phyloP scores from a whole-genome alignment of 2,888 invertebrate species.

The Morpho deidamia region DNA sequence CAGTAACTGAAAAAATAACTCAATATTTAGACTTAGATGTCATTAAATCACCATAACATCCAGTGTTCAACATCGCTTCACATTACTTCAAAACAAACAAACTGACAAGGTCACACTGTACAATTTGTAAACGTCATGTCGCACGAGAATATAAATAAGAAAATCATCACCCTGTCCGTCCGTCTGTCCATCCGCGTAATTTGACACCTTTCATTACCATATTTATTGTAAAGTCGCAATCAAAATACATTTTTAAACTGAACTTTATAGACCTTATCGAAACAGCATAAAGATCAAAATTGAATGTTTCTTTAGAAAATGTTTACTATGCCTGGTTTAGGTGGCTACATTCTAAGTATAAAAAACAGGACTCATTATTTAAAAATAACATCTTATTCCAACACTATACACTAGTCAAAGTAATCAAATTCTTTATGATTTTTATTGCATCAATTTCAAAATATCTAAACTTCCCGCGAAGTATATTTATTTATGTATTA shows the following conservation, averaged over 20 bases:
- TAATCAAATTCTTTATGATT: too few species aligned
- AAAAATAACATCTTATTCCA: not conserved
- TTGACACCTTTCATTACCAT: slow-evolving; percentile 77
- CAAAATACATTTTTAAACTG: slow-evolving; percentile 20
- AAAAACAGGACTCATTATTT: not conserved
- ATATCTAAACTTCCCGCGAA: too few species aligned
- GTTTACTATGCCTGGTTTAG: not conserved
- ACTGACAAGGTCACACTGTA: slow-evolving; percentile 45
- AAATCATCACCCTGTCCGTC: slow-evolving; percentile 58
- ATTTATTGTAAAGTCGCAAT: slow-evolving; percentile 57
- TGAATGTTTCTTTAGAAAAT: not conserved
- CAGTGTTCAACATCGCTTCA: not conserved
- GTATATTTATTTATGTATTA: too few species aligned
- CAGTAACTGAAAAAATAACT: too few species aligned
- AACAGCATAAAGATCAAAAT: not conserved
- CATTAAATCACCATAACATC: not conserved
- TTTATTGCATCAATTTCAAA: too few species aligned
- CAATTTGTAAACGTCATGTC: slow-evolving; percentile 57
- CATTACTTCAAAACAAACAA: slow-evolving; percentile 31
- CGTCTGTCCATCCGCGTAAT: slow-evolving; percentile 60
- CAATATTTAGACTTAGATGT: not conserved
- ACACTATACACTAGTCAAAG: too few species aligned
- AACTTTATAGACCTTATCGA: slow-evolving; percentile 15
- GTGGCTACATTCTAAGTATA: not conserved
- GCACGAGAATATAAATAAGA: slow-evolving; percentile 53